These are phyloP conservation scores for Pocillopora verrucosa DNA, from an alignment of 64 coral and sea anemone species.

Conservation along the genomic window DNA sequence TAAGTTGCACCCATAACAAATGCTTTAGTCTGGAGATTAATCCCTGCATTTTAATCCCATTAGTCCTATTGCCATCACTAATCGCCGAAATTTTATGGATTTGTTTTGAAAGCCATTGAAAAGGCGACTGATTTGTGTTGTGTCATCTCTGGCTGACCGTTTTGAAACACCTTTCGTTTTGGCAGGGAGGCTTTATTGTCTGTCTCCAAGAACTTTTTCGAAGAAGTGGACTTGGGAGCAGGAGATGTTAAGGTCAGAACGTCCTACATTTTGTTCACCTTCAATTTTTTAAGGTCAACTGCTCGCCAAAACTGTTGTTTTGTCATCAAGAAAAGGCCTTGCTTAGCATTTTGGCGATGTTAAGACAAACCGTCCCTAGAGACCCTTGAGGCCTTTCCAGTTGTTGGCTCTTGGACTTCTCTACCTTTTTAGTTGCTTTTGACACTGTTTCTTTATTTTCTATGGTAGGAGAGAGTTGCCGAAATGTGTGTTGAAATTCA, in stretches of 20 bases:
- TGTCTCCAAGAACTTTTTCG: constrained; percentile 92
- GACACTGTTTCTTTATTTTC: not conserved
- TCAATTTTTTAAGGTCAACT: not conserved
- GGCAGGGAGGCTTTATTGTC: constrained; percentile 92
- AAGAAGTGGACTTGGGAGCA: constrained; percentile 95
- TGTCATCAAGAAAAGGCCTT: not conserved
- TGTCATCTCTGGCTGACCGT: too few relatives aligned
- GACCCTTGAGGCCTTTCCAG: too few relatives aligned
- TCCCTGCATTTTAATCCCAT: too few relatives aligned
- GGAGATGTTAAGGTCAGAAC: constrained; percentile 84
- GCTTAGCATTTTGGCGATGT: too few relatives aligned
- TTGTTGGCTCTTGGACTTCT: not conserved
- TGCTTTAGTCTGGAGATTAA: too few relatives aligned
- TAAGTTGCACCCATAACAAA: too few relatives aligned
- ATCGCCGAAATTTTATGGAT: too few relatives aligned
- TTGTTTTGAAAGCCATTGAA: not conserved
- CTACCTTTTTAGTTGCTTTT: not conserved
- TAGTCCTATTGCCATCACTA: too few relatives aligned
- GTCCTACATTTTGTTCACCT: not conserved
- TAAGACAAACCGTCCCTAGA: too few relatives aligned
- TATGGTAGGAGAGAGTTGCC: constrained; percentile 68
- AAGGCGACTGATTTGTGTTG: not conserved
- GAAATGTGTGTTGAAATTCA: constrained; percentile 99
- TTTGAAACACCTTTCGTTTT: not conserved
- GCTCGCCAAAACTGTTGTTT: too few relatives aligned